Percentiles rank a stretch among this genome's conserved stretches.
These are phyloP conservation scores for Drosophila yakuba DNA, from an alignment of 1,140 invertebrate species.

Conservation along the genomic window DNA sequence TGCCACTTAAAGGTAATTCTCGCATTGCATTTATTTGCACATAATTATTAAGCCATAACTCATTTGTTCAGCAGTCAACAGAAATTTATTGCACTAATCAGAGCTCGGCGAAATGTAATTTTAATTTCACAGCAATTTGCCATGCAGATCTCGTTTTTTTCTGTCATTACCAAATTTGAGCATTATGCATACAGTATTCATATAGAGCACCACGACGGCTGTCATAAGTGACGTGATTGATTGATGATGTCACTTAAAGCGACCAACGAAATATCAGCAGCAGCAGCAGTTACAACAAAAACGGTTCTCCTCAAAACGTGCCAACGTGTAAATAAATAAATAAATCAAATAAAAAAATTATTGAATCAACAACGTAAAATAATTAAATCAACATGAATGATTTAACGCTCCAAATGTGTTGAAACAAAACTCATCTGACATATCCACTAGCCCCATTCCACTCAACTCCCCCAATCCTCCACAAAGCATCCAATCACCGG, in stretches of 20 bases:
- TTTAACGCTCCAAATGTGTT: conserved; percentile 78
- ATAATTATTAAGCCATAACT: conserved; percentile 53
- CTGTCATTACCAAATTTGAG: conserved; percentile 10
- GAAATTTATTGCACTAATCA: conserved; percentile 56
- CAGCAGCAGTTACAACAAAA: conserved; percentile 48
- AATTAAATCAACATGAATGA: conserved; percentile 83
- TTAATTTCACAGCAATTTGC: conserved; percentile 59
- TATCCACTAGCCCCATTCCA: background rate
- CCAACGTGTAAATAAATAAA: conserved; percentile 75
- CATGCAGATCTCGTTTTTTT: conserved; percentile 22
- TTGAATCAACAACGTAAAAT: conserved; percentile 80
- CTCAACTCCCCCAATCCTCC: conserved; percentile 8
- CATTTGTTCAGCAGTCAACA: conserved; percentile 40
- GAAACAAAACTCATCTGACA: conserved; percentile 59
- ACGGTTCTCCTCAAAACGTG: conserved; percentile 39
- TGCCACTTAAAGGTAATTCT: conserved; percentile 10
- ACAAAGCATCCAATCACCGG: conserved; percentile 29
- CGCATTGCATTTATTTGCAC: conserved; percentile 21
- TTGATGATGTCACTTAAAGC: conserved; percentile 78
- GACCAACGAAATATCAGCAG: conserved; percentile 40
- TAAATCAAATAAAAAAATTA: conserved; percentile 77
- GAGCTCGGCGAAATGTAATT: conserved; percentile 64
- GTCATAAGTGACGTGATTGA: conserved; percentile 69
- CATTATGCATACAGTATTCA: conserved; percentile 11
- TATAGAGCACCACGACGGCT: conserved; percentile 21